Conservation (phyloP, 2,113 vertebrate genomes). For the Pituophis catenifer region DNA sequence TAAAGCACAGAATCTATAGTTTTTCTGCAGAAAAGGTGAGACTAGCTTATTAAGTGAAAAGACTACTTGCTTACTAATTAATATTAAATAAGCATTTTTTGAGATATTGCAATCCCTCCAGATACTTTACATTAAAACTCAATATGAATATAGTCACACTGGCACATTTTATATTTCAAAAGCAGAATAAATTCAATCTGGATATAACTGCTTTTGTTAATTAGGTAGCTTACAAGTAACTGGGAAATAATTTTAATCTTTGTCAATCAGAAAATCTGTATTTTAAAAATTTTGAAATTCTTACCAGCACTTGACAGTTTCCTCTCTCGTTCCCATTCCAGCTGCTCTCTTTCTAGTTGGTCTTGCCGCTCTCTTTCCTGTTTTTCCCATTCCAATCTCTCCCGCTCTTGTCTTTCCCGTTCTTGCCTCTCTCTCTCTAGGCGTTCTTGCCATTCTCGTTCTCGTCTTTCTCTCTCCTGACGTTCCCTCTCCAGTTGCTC, state of each 20-base stretch:
- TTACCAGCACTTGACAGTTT: constrained; percentile 88
- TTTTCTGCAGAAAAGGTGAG: not conserved
- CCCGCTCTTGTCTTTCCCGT: constrained; percentile 71
- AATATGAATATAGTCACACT: not conserved
- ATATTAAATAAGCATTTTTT: not conserved
- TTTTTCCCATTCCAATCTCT: constrained; percentile 68
- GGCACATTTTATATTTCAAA: not conserved
- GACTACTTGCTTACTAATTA: not conserved
- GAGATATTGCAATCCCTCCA: not conserved
- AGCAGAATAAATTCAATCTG: not conserved
- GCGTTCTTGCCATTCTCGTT: constrained; percentile 65
- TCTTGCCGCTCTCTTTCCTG: constrained; percentile 76
- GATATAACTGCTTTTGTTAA: not conserved
- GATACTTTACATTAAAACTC: not conserved
- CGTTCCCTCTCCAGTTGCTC: constrained; percentile 77
- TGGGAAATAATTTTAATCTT: not conserved
- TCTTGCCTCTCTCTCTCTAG: constrained; percentile 76
- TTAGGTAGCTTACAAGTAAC: not conserved
- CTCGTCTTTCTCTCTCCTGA: constrained; percentile 65
- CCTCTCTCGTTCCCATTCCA: constrained; percentile 89
- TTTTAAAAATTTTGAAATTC: constrained; percentile 46
- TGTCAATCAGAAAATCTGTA: constrained; percentile 26
- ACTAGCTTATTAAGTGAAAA: not conserved
- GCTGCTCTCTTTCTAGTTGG: constrained; percentile 72
- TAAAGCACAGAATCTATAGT: not conserved